Base-by-base conservation (phyloP, 2,113 vertebrate genomes). In the Syngnathus typhle region DNA sequence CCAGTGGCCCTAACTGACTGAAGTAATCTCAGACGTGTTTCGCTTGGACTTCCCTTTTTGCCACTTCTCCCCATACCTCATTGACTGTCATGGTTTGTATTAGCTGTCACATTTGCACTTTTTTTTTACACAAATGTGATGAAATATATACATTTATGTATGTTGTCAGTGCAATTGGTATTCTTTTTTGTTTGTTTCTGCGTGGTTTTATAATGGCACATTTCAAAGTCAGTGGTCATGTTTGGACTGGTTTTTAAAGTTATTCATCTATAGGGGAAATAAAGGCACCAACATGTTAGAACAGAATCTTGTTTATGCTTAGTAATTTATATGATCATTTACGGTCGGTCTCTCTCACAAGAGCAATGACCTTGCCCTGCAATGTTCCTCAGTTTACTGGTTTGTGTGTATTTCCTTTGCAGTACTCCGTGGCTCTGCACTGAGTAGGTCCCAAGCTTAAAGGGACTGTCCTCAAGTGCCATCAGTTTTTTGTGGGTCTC, bases 401-500 rank as follows among this genome's bases (percentile, higher is more conserved):
- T 84, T 60, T 90, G 81, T 95, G 91, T 92, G 84, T 83, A 87
- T 94, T 97, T 98, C 90, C 94, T 94, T 97, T 95, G 90, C 96
- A 98, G 95, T 94, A 98, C 95, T 84, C 94, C 94, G 86, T 98
- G 96, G 96, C 94, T 98, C 93, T 98, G 95, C 94, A 98, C 95
- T 92, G 96, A 98, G 91, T 98, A 98, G 91, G 91, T 91, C 87
- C 81, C 87, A 89, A 86, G 21, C 89, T 87, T 75, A 91, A 43
- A 62, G 41, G 60, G 13, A 62, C 60, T n/a, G 2, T 62, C 60
- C 21, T 62, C 41, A 23, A 62, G 27, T 44, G n/a, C 93, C 80
- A 82, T 78, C 92, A 93, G 90, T 91, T 89, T 88, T 90, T 88
- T 90, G 85, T 92, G 90, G 90, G 92, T 93, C 44, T 11, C 39